Percentiles rank a stretch among this genome's conserved stretches.
These are phyloP conservation scores for Rhegmatorhina hoffmannsi DNA, from an alignment of 2,113 vertebrate genomes.

Conservation along the genomic window DNA sequence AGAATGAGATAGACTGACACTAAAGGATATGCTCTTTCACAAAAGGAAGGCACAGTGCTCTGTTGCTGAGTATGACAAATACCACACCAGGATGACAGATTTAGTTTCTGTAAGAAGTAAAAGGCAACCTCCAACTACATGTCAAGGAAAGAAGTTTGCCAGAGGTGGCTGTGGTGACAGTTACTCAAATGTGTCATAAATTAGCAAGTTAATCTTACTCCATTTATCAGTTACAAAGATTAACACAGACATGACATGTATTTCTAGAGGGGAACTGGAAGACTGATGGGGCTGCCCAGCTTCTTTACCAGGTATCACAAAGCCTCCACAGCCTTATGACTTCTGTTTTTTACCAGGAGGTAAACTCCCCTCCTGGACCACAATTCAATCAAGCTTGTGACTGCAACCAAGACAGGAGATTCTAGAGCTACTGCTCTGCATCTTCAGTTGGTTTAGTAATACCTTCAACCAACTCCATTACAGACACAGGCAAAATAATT, in stretches of 20 bases:
- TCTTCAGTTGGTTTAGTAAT: background rate
- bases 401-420: background rate
- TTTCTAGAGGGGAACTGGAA: background rate
- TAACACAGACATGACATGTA: background rate
- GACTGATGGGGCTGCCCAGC: background rate
- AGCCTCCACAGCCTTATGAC: background rate
- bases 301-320: background rate
- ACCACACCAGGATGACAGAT: background rate
- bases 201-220: background rate
- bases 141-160: background rate
- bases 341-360: background rate
- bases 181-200: background rate
- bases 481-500: background rate
- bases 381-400: background rate
- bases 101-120: background rate
- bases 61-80: background rate
- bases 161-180: background rate
- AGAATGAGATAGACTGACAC: background rate
- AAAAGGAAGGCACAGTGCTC: background rate
- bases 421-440: background rate
- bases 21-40: background rate
- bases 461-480: background rate
- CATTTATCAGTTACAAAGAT: background rate
- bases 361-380: background rate
- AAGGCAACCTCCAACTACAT: background rate